Percentiles rank a stretch among this genome's conserved stretches.
These are phyloP conservation scores for Nannoperca australis DNA, from an alignment of 2,797 vertebrate genomes.

Conservation along the genomic window DNA sequence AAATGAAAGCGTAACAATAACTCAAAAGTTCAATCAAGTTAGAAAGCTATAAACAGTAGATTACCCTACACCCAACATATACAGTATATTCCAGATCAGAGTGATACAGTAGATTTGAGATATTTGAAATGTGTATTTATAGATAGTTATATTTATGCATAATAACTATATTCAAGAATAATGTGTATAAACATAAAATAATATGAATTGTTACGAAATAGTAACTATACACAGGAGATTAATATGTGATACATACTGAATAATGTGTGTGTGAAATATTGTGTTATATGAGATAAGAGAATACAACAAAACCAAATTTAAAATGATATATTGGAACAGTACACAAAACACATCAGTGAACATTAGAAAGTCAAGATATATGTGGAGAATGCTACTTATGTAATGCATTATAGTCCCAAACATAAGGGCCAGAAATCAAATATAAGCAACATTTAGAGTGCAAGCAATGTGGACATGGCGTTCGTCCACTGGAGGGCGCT, in stretches of 20 bases:
- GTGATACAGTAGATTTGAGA: neutral
- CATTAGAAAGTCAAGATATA: neutral
- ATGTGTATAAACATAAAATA: neutral
- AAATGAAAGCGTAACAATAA: neutral
- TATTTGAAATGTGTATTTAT: neutral
- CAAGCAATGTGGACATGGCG: neutral
- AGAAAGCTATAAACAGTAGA: neutral
- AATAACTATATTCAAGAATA: neutral
- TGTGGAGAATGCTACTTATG: neutral
- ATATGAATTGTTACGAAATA: neutral
- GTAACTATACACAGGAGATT: neutral
- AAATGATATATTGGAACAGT: neutral
- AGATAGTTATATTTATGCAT: neutral
- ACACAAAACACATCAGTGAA: neutral
- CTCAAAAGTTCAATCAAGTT: neutral
- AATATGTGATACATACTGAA: neutral
- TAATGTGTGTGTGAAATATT: no score
- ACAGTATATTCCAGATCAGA: neutral
- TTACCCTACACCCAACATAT: neutral
- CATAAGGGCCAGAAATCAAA: neutral
- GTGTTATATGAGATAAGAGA: neutral
- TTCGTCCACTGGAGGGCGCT: slow-evolving; percentile 40
- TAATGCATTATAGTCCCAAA: neutral
- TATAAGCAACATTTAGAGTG: neutral
- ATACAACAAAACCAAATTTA: neutral